These are phyloP conservation scores for Ivindomyrus marchei DNA, from an alignment of 2,113 vertebrate species.

Conservation along the genomic window DNA sequence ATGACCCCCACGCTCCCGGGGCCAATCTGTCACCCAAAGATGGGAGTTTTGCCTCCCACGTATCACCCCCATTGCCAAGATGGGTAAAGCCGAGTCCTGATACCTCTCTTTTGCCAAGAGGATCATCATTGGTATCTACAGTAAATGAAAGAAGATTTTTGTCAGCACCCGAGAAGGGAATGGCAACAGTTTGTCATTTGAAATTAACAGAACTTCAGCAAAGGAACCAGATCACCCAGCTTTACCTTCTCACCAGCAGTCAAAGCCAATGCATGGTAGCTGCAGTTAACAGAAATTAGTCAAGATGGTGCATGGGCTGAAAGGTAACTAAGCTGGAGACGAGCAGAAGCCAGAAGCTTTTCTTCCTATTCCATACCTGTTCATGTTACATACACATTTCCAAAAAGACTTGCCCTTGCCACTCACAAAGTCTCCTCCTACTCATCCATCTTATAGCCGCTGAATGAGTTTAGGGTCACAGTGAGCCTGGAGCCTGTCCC, in stretches of 20 bases:
- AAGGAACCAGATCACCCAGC: background rate
- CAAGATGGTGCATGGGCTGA: background rate
- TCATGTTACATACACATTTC: background rate
- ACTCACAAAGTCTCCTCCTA: background rate
- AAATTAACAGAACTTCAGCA: background rate
- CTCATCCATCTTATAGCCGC: background rate
- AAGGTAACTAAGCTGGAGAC: background rate
- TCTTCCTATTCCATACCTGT: background rate
- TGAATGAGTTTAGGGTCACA: background rate
- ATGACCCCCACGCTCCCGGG: conserved; percentile 32
- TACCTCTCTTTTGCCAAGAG: background rate
- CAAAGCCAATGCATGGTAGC: background rate
- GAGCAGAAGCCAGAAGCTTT: background rate
- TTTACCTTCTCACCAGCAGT: background rate
- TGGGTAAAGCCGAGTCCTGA: background rate
- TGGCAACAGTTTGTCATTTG: background rate
- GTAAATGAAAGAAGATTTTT: background rate
- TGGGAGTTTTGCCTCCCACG: conserved; percentile 14
- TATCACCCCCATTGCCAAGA: background rate
- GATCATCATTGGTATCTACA: background rate
- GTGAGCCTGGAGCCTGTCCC: background rate
- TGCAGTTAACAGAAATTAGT: background rate
- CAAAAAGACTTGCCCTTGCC: background rate
- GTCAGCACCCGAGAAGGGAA: background rate
- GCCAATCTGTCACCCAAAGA: conserved; percentile 37